Conservation (phyloP, 2,888 invertebrate genomes). For the Polydrusus cervinus region DNA sequence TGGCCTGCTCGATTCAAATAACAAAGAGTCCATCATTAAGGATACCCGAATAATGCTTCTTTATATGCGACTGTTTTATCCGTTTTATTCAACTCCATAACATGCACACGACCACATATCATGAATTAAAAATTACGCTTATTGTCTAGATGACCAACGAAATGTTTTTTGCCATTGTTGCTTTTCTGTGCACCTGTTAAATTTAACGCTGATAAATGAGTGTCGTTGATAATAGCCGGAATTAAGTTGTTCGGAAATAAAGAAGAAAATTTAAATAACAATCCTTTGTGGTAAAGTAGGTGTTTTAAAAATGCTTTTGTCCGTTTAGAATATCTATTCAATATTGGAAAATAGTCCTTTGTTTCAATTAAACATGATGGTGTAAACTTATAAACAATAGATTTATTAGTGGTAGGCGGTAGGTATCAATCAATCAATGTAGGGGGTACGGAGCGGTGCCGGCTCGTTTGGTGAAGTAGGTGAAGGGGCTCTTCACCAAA, state of each 20-base stretch:
- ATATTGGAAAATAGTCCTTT: background rate
- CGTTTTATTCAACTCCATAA: slow-evolving; percentile 36
- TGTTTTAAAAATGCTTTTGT: slow-evolving; percentile 12
- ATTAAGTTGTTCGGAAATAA: slow-evolving; percentile 46
- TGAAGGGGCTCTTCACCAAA: no score
- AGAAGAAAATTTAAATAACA: slow-evolving; percentile 39
- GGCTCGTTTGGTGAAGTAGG: no score
- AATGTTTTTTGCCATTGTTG: slow-evolving; percentile 38
- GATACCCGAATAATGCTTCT: slow-evolving; percentile 28
- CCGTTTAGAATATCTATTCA: slow-evolving; percentile 8
- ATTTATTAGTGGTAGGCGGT: background rate
- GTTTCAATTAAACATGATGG: background rate
- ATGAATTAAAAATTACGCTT: slow-evolving; percentile 52
- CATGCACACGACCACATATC: slow-evolving; percentile 41
- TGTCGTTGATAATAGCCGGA: slow-evolving; percentile 42
- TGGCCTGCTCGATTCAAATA: slow-evolving; percentile 28
- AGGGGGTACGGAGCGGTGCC: no score
- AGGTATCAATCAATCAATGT: background rate
- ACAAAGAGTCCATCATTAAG: slow-evolving; percentile 46
- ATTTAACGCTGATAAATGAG: slow-evolving; percentile 38
- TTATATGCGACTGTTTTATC: slow-evolving; percentile 39
- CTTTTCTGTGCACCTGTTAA: slow-evolving; percentile 43
- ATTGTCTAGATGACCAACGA: slow-evolving; percentile 47
- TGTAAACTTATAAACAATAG: background rate
- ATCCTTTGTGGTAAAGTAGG: slow-evolving; percentile 21